Conservation (phyloP, 2,113 vertebrate species). For the Atrichornis clamosus region DNA sequence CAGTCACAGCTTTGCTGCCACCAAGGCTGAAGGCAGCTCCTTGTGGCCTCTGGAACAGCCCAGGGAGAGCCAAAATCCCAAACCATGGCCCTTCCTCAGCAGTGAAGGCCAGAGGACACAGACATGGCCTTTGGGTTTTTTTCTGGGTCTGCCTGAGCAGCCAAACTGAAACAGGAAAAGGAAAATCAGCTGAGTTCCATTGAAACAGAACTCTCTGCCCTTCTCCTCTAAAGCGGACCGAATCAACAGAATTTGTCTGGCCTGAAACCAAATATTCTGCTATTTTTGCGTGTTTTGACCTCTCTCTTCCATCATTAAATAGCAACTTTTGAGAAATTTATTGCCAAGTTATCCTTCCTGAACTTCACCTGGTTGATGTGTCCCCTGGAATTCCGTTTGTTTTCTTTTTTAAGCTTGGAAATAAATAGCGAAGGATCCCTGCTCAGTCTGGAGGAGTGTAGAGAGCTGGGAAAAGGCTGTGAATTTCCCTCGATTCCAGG, state of each 20-base stretch:
- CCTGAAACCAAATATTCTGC: background rate
- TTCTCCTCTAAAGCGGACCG: background rate
- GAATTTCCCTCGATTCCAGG: background rate
- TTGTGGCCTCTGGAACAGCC: background rate
- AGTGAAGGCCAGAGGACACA: background rate
- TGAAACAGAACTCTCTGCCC: background rate
- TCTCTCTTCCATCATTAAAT: background rate
- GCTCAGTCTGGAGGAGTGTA: background rate
- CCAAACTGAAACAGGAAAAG: background rate
- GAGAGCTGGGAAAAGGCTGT: background rate
- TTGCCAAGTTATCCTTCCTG: background rate
- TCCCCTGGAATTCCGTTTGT: background rate
- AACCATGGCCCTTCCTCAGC: fast-evolving
- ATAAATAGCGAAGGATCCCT: background rate
- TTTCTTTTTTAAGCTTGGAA: background rate
- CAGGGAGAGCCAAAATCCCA: background rate
- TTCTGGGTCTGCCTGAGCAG: background rate
- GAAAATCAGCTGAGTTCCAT: background rate
- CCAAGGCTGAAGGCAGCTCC: background rate
- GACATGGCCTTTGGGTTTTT: background rate
- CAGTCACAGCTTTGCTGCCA: background rate
- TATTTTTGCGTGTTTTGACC: fast-evolving
- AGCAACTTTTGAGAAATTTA: background rate
- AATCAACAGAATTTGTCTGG: background rate
- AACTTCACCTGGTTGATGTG: background rate